Evolutionary conservation across 2,888 invertebrate species (phyloP).

Genomic region (Chymomyza caudatula): DNA sequence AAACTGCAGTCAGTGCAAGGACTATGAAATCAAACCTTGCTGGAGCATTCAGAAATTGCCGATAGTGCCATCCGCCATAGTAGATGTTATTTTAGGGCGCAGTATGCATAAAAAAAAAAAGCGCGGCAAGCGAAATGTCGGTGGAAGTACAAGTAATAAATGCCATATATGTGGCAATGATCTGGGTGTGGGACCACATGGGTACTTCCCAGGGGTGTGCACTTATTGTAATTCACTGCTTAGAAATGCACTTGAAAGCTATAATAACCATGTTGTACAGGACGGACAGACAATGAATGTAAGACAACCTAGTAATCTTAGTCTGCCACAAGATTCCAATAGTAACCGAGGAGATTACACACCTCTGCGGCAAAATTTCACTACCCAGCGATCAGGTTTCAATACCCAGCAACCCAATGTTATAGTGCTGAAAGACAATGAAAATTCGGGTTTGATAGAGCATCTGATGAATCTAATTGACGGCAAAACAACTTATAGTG

Average conservation of each 20-base stretch:
- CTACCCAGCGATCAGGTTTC: neutral
- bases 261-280: neutral
- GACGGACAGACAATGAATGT: no score
- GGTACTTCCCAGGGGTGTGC: neutral
- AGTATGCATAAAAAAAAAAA: neutral
- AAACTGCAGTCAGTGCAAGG: slow-evolving; percentile 24
- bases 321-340: neutral
- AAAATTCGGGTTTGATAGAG: slow-evolving; percentile 38
- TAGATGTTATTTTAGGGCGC: neutral
- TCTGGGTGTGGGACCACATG: neutral
- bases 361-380: no score
- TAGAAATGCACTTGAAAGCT: neutral
- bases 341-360: no score
- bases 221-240: neutral
- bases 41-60: neutral
- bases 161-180: slow-evolving; percentile 41
- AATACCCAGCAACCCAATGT: slow-evolving; percentile 23
- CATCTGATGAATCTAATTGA: slow-evolving; percentile 38
- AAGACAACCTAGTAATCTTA: no score
- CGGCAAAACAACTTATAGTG: neutral
- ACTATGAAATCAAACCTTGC: slow-evolving; percentile 11
- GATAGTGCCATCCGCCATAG: neutral
- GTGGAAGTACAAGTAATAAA: neutral
- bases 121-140: neutral
- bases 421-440: slow-evolving; percentile 49